Base-by-base conservation (phyloP, 2,797 vertebrate genomes). In the Arnoldichthys spilopterus region DNA sequence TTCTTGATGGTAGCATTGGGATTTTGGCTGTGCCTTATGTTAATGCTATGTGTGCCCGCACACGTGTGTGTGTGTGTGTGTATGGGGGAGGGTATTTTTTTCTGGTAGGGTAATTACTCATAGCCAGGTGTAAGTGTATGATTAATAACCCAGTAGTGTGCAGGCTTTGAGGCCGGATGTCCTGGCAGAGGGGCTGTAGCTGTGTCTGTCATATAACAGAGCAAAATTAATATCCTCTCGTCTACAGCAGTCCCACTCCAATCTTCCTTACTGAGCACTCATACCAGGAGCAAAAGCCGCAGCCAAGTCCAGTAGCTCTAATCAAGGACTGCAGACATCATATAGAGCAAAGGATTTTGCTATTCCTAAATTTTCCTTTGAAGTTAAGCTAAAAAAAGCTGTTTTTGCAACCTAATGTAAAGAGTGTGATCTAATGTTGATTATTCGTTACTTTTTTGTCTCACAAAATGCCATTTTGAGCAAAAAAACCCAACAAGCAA, bases 61-160 rank as follows among this genome's bases (percentile, higher is more conserved):
- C 28, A 8, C 67, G 18, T 53, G 30, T 37, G 40, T 76, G 67
- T 59, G 49, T 51, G 45, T 58, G 32, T n/a, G 37, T 62, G 70
- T 78, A 56, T 67, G 59, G 40, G 40, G 34, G 68, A 15, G 74
- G 66, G 61, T 66, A 72, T 81, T 83, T 77, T 80, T 73, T 78
- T 87, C 77, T 86, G 70, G 53, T 77, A 83, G 84, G 82, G 90
- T 90, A 92, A 94, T 94, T 92, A 92, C 84, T 93, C 91, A 86
- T 80, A 89, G 90, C 90, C 90, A 87, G 84, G 79, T 87, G 88
- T 84, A 77, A 85, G 85, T 85, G 87, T 82, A 85, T 93, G 93
- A 94, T 94, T 93, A 94, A 94, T 93, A 89, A 91, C 85, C 82
- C 78, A 43, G 80, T 86, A 88, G 87, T 91, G 87, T 89, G 86